Conservation (phyloP, 2,888 invertebrate species). For the Synanthedon myopaeformis region DNA sequence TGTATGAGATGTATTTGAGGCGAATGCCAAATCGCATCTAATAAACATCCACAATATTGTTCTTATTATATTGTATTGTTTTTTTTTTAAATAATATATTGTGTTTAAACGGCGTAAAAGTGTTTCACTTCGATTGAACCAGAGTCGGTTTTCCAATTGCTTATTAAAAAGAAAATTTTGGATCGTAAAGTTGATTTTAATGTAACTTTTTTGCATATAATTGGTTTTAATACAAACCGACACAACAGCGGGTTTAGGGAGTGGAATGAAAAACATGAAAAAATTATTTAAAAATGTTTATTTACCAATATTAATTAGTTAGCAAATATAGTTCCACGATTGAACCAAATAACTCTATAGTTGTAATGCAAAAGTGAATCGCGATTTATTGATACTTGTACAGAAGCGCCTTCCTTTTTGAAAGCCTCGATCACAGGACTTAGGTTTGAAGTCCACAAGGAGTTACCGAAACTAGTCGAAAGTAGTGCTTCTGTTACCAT, state of each 20-base stretch:
- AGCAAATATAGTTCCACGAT: slow-evolving; percentile 30
- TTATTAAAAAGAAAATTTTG: too few species aligned
- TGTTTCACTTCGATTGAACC: too few species aligned
- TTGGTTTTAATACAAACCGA: too few species aligned
- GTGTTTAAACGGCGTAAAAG: slow-evolving; percentile 51
- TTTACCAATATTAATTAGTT: slow-evolving; percentile 13
- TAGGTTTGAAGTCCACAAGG: too few species aligned
- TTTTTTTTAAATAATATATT: slow-evolving; percentile 66
- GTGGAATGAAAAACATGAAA: too few species aligned
- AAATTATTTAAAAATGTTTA: background rate
- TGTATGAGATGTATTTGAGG: background rate
- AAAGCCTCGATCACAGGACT: background rate
- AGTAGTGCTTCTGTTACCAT: too few species aligned
- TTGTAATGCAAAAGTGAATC: slow-evolving; percentile 1
- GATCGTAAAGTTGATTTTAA: too few species aligned
- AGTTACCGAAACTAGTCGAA: too few species aligned
- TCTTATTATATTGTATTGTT: slow-evolving; percentile 62
- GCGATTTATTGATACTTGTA: background rate
- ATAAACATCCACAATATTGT: slow-evolving; percentile 63
- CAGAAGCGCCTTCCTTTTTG: background rate
- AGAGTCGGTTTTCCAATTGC: too few species aligned
- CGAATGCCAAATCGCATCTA: slow-evolving; percentile 13
- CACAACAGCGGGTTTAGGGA: too few species aligned
- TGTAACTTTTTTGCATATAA: too few species aligned
- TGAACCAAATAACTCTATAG: slow-evolving; percentile 20